Percentiles rank a stretch among this genome's conserved stretches.
phyloP scores from a whole-genome alignment of 2,888 invertebrate species.

The Dilophus febrilis region DNA sequence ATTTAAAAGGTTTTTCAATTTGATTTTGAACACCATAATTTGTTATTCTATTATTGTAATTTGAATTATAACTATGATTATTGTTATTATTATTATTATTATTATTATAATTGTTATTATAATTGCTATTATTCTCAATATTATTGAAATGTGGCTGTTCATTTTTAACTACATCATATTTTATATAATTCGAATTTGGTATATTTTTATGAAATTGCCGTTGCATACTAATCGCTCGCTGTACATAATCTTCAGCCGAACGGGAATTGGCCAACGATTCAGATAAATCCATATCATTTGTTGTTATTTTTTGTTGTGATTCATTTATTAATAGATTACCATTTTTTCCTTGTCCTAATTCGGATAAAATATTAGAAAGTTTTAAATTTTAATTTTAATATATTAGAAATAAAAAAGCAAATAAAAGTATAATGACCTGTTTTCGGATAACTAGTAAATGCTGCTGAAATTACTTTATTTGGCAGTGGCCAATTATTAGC shows the following conservation, averaged over 20 bases:
- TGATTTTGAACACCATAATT: neutral
- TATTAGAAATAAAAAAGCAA: too few species aligned
- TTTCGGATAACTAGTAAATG: slow-evolving; percentile 12
- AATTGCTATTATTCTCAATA: too few species aligned
- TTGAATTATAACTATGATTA: too few species aligned
- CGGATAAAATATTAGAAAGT: neutral
- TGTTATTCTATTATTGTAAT: too few species aligned
- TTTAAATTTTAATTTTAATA: too few species aligned
- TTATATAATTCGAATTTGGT: slow-evolving; percentile 2
- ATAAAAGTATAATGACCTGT: slow-evolving; percentile 13
- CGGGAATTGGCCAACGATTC: slow-evolving; percentile 15
- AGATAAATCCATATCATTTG: slow-evolving; percentile 5
- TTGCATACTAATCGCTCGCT: slow-evolving; percentile 26
- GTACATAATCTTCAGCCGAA: slow-evolving; percentile 28
- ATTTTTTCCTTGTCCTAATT: neutral
- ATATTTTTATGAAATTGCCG: slow-evolving; percentile 5
- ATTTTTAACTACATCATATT: slow-evolving; percentile 5
- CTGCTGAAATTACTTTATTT: slow-evolving; percentile 11
- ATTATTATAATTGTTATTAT: too few species aligned
- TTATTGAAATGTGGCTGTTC: neutral
- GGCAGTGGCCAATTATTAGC: slow-evolving; percentile 17
- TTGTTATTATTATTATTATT: too few species aligned
- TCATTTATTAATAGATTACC: too few species aligned
- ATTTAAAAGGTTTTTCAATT: too few species aligned
- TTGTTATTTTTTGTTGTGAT: slow-evolving; percentile 1